Evolutionary conservation across 2,113 vertebrate species (phyloP).

Genomic region (Ranitomeya imitator): DNA sequence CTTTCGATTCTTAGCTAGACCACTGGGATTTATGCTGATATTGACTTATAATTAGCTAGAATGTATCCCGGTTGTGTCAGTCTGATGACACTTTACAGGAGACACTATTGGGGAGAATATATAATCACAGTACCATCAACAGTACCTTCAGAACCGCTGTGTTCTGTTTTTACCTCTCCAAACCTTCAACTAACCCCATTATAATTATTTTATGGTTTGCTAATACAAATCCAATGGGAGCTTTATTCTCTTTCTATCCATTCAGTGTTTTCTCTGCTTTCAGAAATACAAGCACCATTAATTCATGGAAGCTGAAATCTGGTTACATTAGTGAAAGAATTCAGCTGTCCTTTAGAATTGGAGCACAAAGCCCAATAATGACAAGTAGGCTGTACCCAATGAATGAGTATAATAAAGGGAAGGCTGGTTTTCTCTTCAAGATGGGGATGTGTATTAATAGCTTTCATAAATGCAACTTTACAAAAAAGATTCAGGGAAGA

Average conservation of each 20-base stretch:
- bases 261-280: slow-evolving; percentile 42
- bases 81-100: not conserved
- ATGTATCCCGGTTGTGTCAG: not conserved
- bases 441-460: slow-evolving; percentile 42
- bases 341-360: slow-evolving; percentile 52
- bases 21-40: not conserved
- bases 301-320: slow-evolving; percentile 35
- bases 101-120: not conserved
- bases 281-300: slow-evolving; percentile 34
- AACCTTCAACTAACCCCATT: not conserved
- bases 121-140: not conserved
- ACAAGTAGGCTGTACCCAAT: slow-evolving; percentile 29
- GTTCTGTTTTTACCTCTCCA: slow-evolving; percentile 2
- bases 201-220: slow-evolving; percentile 8
- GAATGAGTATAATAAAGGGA: slow-evolving; percentile 29
- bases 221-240: not conserved
- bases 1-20: not conserved
- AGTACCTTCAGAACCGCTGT: not conserved
- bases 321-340: slow-evolving; percentile 50
- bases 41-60: not conserved
- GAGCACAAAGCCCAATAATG: slow-evolving; percentile 46
- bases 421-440: not conserved
- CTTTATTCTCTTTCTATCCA: slow-evolving; percentile 14
- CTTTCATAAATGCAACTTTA: slow-evolving; percentile 18
- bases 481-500: not conserved